Percentiles rank a stretch among this genome's conserved stretches.
These are phyloP conservation scores for Ariolimax columbianus DNA, from an alignment of 2,888 invertebrate genomes.

Conservation along the genomic window DNA sequence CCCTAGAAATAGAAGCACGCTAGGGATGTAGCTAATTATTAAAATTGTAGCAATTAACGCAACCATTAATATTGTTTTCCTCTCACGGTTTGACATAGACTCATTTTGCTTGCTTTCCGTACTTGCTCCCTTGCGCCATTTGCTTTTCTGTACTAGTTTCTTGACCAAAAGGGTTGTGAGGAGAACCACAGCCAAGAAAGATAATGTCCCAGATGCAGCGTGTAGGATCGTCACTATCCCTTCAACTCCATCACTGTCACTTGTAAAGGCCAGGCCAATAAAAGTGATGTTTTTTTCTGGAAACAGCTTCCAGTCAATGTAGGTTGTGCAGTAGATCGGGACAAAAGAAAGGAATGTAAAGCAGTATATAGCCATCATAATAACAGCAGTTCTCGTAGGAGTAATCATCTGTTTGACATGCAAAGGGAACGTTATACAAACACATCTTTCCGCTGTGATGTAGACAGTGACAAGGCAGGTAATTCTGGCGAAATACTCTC, in stretches of 20 bases:
- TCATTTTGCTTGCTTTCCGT: background rate
- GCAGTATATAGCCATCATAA: background rate
- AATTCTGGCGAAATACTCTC: constrained; percentile 31
- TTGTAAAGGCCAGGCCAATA: background rate
- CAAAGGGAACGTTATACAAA: constrained; percentile 28
- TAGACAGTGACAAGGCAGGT: constrained; percentile 13
- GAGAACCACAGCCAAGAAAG: background rate
- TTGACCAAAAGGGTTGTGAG: constrained; percentile 7
- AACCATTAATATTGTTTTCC: background rate
- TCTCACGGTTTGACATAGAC: background rate
- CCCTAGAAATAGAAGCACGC: background rate
- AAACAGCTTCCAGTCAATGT: constrained; percentile 28
- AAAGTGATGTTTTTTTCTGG: constrained; percentile 2
- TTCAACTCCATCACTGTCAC: background rate
- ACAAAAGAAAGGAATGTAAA: background rate
- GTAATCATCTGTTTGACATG: constrained; percentile 28
- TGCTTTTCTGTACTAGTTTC: constrained; percentile 8
- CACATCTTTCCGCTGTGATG: constrained; percentile 28
- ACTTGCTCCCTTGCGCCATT: background rate
- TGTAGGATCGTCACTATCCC: background rate
- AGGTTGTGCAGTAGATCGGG: constrained; percentile 6
- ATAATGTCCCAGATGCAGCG: background rate
- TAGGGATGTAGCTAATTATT: constrained; percentile 18
- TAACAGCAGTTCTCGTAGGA: background rate
- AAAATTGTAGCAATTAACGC: background rate